Percentiles rank a stretch among this genome's conserved stretches.
Conservation (phyloP, 2,113 vertebrate species). For the Saguinus imperator region DNA sequence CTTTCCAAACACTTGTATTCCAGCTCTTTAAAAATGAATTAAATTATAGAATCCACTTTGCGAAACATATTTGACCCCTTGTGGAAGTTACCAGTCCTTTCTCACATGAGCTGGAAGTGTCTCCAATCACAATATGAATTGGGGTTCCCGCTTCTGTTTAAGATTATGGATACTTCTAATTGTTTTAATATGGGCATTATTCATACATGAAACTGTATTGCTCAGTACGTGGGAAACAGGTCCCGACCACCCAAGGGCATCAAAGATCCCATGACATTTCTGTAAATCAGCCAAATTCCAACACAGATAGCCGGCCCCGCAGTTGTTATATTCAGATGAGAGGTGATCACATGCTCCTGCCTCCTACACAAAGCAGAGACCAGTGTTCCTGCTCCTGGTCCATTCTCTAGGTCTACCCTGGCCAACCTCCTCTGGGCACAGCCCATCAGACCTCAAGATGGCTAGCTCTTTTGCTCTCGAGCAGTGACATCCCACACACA, state of each 20-base stretch:
- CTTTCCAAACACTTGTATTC: neutral
- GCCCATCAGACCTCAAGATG: neutral
- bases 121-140: conserved; percentile 17
- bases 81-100: neutral
- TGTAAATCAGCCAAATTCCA: conserved; percentile 62
- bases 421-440: neutral
- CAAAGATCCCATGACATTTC: conserved; percentile 60
- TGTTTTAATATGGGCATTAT: conserved; percentile 70
- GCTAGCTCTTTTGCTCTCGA: neutral
- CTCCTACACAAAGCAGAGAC: neutral
- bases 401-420: neutral
- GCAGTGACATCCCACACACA: neutral
- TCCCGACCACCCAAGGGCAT: conserved; percentile 68
- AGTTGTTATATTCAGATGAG: neutral
- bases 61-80: neutral
- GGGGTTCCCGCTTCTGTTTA: conserved; percentile 27
- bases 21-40: neutral
- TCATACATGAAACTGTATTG: conserved; percentile 73
- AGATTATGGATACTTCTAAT: conserved; percentile 8
- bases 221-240: conserved; percentile 69
- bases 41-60: neutral
- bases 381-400: neutral
- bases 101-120: neutral
- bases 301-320: neutral
- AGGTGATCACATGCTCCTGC: neutral